Evolutionary conservation across 2,797 vertebrate species (phyloP).

Genomic region (Linurgus olivaceus): DNA sequence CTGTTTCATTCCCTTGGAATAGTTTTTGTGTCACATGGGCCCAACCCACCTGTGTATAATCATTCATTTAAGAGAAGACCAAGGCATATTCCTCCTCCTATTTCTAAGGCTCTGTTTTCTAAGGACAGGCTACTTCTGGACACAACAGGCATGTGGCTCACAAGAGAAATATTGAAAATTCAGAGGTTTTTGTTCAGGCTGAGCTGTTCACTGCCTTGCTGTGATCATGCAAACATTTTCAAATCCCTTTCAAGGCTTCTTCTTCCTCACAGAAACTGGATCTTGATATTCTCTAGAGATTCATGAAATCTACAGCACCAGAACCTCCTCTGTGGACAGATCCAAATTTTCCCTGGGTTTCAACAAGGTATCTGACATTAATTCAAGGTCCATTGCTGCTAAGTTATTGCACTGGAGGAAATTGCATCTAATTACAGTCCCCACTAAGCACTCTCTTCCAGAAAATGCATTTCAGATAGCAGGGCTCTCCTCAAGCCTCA

Average conservation of each 20-base stretch:
- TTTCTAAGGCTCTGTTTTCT: neutral
- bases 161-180: neutral
- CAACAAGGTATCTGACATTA: neutral
- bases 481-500: neutral
- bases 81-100: neutral
- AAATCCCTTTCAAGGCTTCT: neutral
- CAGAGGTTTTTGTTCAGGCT: neutral
- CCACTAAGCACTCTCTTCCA: neutral
- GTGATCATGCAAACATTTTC: neutral
- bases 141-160: neutral
- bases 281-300: neutral
- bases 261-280: neutral
- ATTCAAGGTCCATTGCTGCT: neutral
- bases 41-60: neutral
- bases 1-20: neutral
- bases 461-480: neutral
- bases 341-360: neutral
- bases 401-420: neutral
- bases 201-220: neutral
- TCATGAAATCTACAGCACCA: neutral
- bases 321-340: neutral
- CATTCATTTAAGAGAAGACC: neutral
- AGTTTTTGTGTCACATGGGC: neutral
- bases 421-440: neutral
- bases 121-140: neutral